phyloP scores from a whole-genome alignment of 2,888 invertebrate species.

The Trissolcus japonicus region DNA sequence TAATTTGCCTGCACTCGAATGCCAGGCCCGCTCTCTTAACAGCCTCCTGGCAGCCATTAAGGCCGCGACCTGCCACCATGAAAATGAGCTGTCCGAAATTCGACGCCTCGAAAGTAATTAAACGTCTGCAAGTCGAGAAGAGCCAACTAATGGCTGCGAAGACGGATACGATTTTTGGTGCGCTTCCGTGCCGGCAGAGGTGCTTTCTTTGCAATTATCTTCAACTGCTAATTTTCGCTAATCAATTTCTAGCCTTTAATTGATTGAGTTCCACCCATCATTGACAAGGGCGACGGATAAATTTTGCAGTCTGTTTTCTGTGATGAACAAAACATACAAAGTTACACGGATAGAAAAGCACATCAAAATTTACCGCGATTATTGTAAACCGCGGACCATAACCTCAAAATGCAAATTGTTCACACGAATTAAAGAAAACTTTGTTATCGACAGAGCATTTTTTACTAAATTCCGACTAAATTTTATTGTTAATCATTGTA shows the following conservation, averaged over 20 bases:
- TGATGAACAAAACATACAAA: too few species aligned
- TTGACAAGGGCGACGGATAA: neutral
- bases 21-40: constrained; percentile 33
- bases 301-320: constrained; percentile 47
- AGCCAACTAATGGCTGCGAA: neutral
- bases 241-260: constrained; percentile 3
- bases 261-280: constrained; percentile 5
- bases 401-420: too few species aligned
- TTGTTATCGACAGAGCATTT: too few species aligned
- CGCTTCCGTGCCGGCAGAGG: neutral
- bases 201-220: neutral
- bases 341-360: too few species aligned
- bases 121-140: neutral
- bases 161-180: neutral
- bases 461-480: too few species aligned
- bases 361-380: too few species aligned
- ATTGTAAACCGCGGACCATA: too few species aligned
- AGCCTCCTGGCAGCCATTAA: constrained; percentile 26
- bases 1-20: constrained; percentile 45
- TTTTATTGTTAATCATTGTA: too few species aligned
- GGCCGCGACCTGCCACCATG: neutral
- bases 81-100: constrained; percentile 19
- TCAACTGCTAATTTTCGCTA: constrained; percentile 12
- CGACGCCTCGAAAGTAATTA: neutral
- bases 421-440: too few species aligned